Conservation (phyloP, 2,113 vertebrate species). For the Hippocampus barbouri region DNA sequence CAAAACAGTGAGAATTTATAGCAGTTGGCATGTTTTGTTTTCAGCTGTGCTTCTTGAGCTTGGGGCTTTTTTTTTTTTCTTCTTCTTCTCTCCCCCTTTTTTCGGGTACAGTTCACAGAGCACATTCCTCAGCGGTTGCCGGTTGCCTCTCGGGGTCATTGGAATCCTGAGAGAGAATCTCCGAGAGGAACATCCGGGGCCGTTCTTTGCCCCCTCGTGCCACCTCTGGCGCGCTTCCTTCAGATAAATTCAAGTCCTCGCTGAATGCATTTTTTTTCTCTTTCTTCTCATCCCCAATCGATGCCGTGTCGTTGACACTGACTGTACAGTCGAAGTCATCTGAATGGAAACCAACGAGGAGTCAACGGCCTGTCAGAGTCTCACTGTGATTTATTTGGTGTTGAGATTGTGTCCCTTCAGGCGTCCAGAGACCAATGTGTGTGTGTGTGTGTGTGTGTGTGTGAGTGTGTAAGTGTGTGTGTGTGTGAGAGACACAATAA, state of each 20-base stretch:
- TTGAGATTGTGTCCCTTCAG: slow-evolving; percentile 62
- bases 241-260: background rate
- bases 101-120: slow-evolving; percentile 95
- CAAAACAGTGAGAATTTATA: slow-evolving; percentile 84
- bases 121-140: slow-evolving; percentile 88
- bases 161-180: slow-evolving; percentile 74
- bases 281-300: slow-evolving; percentile 15
- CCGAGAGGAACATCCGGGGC: background rate
- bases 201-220: slow-evolving; percentile 47
- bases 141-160: slow-evolving; percentile 87
- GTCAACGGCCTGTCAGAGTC: slow-evolving; percentile 60
- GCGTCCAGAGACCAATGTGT: slow-evolving; percentile 37
- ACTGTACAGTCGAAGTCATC: slow-evolving; percentile 23
- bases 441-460: slow-evolving; percentile 8
- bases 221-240: background rate
- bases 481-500: too few species aligned
- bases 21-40: slow-evolving; percentile 93
- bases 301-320: slow-evolving; percentile 7
- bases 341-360: slow-evolving; percentile 48
- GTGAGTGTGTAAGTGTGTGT: background rate
- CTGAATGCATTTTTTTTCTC: background rate
- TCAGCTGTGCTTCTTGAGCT: slow-evolving; percentile 81
- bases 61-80: slow-evolving; percentile 86
- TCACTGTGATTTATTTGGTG: slow-evolving; percentile 62
- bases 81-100: slow-evolving; percentile 79